Conservation (phyloP, 2,113 vertebrate species). For the Thermophis baileyi region DNA sequence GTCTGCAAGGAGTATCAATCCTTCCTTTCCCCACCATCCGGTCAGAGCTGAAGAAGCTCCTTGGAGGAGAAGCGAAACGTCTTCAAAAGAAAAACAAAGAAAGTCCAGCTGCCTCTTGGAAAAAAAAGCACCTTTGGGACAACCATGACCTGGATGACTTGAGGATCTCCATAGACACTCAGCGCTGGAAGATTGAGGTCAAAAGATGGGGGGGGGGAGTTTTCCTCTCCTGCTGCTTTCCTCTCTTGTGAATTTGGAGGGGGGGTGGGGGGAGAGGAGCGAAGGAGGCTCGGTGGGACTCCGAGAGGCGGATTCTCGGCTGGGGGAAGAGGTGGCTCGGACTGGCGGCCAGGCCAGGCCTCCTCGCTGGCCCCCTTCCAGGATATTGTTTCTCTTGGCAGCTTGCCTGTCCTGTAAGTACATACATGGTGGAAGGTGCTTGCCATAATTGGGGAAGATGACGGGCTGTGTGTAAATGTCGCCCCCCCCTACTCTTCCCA, state of each 20-base stretch:
- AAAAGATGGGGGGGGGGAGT: background rate
- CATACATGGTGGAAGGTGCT: background rate
- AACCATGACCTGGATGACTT: no score
- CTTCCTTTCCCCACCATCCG: no score
- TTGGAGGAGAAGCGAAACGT: no score
- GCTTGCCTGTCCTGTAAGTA: background rate
- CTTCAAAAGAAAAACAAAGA: no score
- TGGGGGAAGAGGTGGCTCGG: background rate
- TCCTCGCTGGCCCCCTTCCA: background rate
- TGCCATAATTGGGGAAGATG: background rate
- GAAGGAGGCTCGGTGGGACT: background rate
- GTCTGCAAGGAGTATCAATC: no score
- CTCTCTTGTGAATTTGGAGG: background rate
- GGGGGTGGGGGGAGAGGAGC: background rate
- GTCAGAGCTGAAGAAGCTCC: no score
- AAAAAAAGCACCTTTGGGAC: no score
- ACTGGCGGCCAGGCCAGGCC: background rate
- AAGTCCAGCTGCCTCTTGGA: no score
- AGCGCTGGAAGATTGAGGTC: background rate
- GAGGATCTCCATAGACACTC: no score
- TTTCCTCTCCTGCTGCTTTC: no score
- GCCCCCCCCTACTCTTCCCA: no score
- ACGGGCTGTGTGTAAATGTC: background rate
- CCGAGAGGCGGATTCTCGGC: no score
- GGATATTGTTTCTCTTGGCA: background rate